Conservation (phyloP, 2,797 vertebrate species). For the Xenops minutus region DNA sequence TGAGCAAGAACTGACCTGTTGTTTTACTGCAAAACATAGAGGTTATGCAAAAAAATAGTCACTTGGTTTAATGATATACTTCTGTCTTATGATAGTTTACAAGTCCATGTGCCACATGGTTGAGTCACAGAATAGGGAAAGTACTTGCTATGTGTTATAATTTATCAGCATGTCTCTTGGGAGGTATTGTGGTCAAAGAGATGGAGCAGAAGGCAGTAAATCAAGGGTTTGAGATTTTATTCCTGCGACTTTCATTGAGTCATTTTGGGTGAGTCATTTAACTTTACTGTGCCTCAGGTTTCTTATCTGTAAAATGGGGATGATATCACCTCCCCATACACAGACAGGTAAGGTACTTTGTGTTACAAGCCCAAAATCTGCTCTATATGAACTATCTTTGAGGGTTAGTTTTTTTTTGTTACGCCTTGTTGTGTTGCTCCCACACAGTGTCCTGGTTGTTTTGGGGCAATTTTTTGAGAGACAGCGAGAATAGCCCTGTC, state of each 20-base stretch:
- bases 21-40: background rate
- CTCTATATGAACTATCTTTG: background rate
- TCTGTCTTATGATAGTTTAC: background rate
- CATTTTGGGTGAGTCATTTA: background rate
- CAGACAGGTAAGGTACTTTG: background rate
- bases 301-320: background rate
- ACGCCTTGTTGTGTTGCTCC: background rate
- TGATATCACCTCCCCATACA: background rate
- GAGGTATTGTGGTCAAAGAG: background rate
- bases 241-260: background rate
- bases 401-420: background rate
- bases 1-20: background rate
- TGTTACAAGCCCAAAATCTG: background rate
- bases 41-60: background rate
- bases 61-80: background rate
- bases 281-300: background rate
- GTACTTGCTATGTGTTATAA: background rate
- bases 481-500: background rate
- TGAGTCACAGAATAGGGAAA: background rate
- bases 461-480: background rate
- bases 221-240: background rate
- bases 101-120: background rate
- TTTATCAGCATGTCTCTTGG: background rate
- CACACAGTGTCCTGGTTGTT: background rate
- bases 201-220: background rate